phyloP scores from a whole-genome alignment of 2,797 vertebrate species.

The Tangara arthus region DNA sequence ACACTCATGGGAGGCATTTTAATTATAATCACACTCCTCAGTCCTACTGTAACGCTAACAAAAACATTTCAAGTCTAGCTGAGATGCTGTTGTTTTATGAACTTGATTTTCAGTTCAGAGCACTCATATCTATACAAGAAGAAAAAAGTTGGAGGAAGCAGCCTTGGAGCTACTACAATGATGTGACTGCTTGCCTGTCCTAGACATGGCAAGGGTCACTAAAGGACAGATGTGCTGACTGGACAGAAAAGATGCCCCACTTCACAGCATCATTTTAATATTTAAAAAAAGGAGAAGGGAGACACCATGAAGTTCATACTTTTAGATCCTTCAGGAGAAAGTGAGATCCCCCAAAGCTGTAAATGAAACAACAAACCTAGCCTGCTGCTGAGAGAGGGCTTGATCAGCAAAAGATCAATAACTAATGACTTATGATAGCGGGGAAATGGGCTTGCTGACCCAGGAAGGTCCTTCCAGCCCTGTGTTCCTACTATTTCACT shows the following conservation, averaged over 20 bases:
- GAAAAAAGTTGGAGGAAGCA: neutral
- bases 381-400: neutral
- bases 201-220: neutral
- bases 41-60: neutral
- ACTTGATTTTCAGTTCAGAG: neutral
- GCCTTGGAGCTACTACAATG: neutral
- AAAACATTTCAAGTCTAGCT: neutral
- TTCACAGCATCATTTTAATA: neutral
- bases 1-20: neutral
- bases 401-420: neutral
- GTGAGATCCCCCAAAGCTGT: neutral
- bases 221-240: neutral
- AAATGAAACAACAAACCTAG: neutral
- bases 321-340: neutral
- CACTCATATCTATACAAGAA: neutral
- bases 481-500: fast-evolving
- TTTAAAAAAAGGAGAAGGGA: neutral
- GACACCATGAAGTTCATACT: neutral
- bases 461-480: neutral
- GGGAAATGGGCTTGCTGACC: neutral
- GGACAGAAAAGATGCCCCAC: neutral
- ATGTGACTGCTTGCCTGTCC: neutral
- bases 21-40: neutral
- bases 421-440: neutral
- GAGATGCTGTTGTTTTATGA: neutral